Evolutionary conservation across 2,888 invertebrate genomes (phyloP).

Genomic region (Corythucha ciliata): DNA sequence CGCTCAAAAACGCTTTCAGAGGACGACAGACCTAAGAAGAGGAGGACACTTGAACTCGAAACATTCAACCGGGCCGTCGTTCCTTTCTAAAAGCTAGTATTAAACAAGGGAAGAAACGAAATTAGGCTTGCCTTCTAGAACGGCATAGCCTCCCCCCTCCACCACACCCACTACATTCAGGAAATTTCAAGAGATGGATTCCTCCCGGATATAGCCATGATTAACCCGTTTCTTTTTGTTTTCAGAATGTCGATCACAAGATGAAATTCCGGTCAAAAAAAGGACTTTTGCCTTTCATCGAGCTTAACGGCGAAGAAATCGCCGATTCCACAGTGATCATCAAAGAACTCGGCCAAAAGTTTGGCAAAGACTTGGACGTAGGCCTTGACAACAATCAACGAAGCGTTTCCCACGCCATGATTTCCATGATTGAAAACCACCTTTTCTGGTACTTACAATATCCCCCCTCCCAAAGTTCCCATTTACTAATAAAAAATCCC

Average conservation of each 20-base stretch:
- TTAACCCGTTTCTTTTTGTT: constrained; percentile 39
- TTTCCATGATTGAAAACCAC: constrained; percentile 91
- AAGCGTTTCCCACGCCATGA: constrained; percentile 81
- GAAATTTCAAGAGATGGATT: neutral
- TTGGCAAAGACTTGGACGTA: constrained; percentile 73
- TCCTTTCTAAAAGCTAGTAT: no score
- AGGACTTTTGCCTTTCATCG: constrained; percentile 88
- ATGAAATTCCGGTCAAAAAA: constrained; percentile 89
- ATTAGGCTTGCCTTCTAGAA: no score
- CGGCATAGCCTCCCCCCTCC: neutral
- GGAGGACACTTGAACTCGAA: no score
- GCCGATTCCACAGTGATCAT: constrained; percentile 87
- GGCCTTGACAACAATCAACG: constrained; percentile 75
- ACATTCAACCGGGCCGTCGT: no score
- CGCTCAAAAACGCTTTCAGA: no score
- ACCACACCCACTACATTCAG: neutral
- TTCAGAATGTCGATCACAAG: constrained; percentile 89
- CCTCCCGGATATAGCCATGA: neutral
- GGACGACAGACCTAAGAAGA: no score
- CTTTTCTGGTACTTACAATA: constrained; percentile 67
- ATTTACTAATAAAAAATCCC: no score
- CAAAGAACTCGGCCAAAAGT: constrained; percentile 72
- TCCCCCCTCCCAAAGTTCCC: constrained; percentile 4
- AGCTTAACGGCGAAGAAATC: constrained; percentile 88
- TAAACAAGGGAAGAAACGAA: no score